Evolutionary conservation across 37 sponge, comb jelly and placozoan species (phyloP).

Genomic region (Beroe forskalii): DNA sequence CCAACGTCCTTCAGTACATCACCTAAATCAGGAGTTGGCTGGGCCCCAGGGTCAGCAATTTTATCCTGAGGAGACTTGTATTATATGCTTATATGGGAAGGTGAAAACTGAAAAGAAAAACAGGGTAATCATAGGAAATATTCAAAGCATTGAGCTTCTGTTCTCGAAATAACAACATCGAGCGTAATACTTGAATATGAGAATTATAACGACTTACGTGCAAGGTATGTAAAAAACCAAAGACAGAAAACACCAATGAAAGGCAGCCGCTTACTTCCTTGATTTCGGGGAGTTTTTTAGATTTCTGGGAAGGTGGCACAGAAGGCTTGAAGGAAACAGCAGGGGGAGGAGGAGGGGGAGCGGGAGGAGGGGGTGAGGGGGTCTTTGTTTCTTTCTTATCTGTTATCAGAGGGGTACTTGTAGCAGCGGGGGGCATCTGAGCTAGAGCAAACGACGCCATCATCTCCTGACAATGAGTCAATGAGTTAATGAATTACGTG

Average conservation of each 20-base stretch:
- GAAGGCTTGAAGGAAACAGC: slow-evolving; percentile 22
- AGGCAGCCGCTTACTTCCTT: slow-evolving; percentile 44
- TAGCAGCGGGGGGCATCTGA: slow-evolving; percentile 27
- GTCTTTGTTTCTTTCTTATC: neutral
- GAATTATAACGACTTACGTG: too few species aligned
- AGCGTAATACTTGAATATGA: too few species aligned
- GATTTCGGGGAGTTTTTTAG: slow-evolving; percentile 27
- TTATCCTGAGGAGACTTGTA: too few species aligned
- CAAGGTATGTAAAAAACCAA: too few species aligned
- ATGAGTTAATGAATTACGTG: too few species aligned
- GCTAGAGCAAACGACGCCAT: slow-evolving; percentile 43
- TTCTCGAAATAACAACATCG: too few species aligned
- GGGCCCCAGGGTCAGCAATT: neutral
- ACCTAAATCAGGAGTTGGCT: neutral
- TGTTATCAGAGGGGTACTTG: slow-evolving; percentile 6
- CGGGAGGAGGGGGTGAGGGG: neutral
- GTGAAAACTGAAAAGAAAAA: too few species aligned
- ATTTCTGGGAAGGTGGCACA: slow-evolving; percentile 28
- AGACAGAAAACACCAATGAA: too few species aligned
- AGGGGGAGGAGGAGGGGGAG: slow-evolving; percentile 14
- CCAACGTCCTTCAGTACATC: slow-evolving; percentile 49
- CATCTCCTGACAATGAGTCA: slow-evolving; percentile 13
- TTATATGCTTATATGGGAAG: too few species aligned
- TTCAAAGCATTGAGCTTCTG: too few species aligned
- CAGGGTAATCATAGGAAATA: too few species aligned